These are phyloP conservation scores for Kryptopterus vitreolus DNA, from an alignment of 2,797 vertebrate species.

Conservation along the genomic window DNA sequence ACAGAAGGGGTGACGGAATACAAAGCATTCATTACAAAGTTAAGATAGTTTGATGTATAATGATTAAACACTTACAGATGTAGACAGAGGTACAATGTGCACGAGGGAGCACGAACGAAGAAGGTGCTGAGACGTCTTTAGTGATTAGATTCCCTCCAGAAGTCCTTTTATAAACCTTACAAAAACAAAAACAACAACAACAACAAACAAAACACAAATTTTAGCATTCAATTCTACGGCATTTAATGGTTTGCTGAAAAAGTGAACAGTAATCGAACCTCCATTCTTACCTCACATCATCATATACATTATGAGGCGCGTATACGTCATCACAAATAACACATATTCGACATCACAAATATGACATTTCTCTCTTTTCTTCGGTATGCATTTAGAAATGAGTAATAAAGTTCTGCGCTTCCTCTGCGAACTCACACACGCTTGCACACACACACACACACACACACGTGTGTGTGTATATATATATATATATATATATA, in stretches of 20 bases:
- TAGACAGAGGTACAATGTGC: background rate
- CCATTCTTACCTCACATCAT: background rate
- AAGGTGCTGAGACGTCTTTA: background rate
- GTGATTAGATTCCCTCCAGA: background rate
- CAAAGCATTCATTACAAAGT: background rate
- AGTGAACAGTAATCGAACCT: background rate
- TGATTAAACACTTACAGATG: conserved; percentile 29
- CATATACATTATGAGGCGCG: background rate
- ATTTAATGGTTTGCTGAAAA: conserved; percentile 7
- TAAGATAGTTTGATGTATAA: background rate
- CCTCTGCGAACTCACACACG: no score
- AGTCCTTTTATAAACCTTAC: background rate
- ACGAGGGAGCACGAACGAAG: background rate
- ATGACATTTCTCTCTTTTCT: background rate
- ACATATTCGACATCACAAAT: background rate
- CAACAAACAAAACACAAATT: background rate
- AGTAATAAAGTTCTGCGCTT: conserved; percentile 12
- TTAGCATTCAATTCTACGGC: background rate
- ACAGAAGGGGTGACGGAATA: background rate
- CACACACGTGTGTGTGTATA: background rate
- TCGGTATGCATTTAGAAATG: background rate
- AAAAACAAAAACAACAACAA: no score
- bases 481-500: background rate
- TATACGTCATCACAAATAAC: background rate
- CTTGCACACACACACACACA: background rate